Evolutionary conservation across 2,113 vertebrate species (phyloP), one percentile per base, ranked within the genome.

Genomic region (Bos javanicus): DNA sequence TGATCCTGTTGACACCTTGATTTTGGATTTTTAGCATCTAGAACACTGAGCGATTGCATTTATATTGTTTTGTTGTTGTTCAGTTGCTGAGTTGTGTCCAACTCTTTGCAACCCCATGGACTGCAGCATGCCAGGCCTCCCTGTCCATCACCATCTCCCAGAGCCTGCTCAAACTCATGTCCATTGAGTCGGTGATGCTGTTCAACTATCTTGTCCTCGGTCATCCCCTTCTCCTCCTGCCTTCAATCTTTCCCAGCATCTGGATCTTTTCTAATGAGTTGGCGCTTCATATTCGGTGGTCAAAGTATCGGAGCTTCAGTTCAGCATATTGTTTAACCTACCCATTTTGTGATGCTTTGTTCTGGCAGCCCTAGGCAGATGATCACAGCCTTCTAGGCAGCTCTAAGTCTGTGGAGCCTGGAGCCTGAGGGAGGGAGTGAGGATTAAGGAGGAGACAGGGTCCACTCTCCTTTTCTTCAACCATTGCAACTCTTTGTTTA

Each of bases 261-360:
- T 33, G 62, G 30, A 15, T 33, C 62, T 64, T 64, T 64, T 64
- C 1, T 4, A 64, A 64, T 17, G 30, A 64, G 62, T 1, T 8
- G 7, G 60, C 3, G 7, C 30, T 64, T 64, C 14, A 15, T 8
- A 64, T 33, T 15, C 0, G 1, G 15, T 64, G 14, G 3, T 16
- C 60, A 64, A 33, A 64, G 62, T 64, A 64, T 64, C 0, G 0
- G 30, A 64, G 30, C 60, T 64, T 62, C 60, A 62, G 60, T 62
- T 64, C 28, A 64, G 30, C 60, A 64, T 15, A 33, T 16, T 33
- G 9, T 64, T 46, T 36, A 62, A 80, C 48, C 14, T 30, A 50
- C 7, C 46, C 59, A 60, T 36, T 5, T 19, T 14, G 25, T 87
- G 67, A 48, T 39, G 26, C 36, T 91, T 64, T 62, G 62, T 62